Base-by-base conservation (phyloP, 35 echinoderm and acorn worm genomes). In the Lytechinus pictus region DNA sequence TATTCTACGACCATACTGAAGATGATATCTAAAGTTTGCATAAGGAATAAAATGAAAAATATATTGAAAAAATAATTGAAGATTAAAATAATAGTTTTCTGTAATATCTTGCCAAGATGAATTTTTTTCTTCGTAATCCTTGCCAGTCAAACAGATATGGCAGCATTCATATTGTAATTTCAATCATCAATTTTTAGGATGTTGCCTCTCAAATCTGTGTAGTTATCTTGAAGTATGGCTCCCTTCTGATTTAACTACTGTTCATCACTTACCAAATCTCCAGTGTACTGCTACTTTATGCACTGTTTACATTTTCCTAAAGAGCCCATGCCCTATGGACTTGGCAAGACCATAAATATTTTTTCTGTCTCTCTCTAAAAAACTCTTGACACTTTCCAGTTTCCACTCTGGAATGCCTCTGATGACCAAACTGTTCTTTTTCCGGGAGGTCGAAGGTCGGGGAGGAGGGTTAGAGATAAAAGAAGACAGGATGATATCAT, bases 381-480 rank as follows among this genome's bases (percentile, higher is more conserved):
- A 93, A 93, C n/a, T 54, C 57, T 54, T 93, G 92, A 93, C 92
- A 93, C 92, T 93, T 93, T 54, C 54, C 54, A 93, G 52, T 57
- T 57, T 93, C 54, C 92, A 53, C 28, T 24, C 3, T 27, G 92
- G 54, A 79, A 79, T 79, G 66, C 66, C 66, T 79, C 66, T 7
- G 66, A 27, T 79, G 66, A 79, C 66, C 66, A n/a, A 87, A 90
- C 88, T 28, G 16, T 52, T 90, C 88, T 54, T 13, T 58, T 3
- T 24, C 5, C 11, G 13, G 6, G 3, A 79, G 16, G 66, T 79
- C 21, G 19, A n/a, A 79, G 19, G 66, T 79, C 21, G 0, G 21
- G 16, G 66, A 79, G 21, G 66, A 79, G 66, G 19, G 66, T 7
- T 1, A 79, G 66, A 79, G 66, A 79, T 79, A 79, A 79, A 79